phyloP scores from a whole-genome alignment of 2,888 invertebrate genomes.

The Leucophenga maculata region DNA sequence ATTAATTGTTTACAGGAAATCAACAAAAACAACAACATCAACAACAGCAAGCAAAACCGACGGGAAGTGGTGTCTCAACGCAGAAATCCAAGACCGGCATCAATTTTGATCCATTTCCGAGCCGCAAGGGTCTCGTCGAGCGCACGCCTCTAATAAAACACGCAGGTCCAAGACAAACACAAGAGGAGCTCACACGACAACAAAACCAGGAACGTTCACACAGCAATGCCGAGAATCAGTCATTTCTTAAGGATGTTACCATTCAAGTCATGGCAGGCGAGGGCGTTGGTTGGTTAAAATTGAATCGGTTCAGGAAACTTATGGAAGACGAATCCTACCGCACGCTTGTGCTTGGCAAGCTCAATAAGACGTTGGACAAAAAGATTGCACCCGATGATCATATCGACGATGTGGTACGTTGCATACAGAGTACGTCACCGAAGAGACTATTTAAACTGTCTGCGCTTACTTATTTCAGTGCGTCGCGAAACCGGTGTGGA shows the following conservation, averaged over 20 bases:
- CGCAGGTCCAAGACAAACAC: conserved; percentile 78
- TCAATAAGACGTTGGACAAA: conserved; percentile 93
- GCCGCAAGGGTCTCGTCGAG: conserved; percentile 88
- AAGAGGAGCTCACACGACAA: conserved; percentile 79
- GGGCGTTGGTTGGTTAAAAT: conserved; percentile 93
- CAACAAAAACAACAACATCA: conserved; percentile 58
- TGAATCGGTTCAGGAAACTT: conserved; percentile 91
- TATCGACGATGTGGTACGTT: conserved; percentile 95
- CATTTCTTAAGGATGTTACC: conserved; percentile 90
- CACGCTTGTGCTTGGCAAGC: conserved; percentile 93
- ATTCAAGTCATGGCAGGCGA: conserved; percentile 70
- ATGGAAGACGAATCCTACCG: conserved; percentile 99
- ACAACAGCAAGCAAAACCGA: conserved; percentile 50
- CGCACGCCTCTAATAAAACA: conserved; percentile 91
- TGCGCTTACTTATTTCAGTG: conserved; percentile 73
- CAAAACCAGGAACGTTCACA: conserved; percentile 81
- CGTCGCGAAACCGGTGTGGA: conserved; percentile 92
- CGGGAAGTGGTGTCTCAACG: conserved; percentile 28
- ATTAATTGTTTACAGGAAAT: conserved; percentile 46
- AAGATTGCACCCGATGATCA: conserved; percentile 96
- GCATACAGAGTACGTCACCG: neutral
- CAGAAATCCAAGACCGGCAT: conserved; percentile 72
- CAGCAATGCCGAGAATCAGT: conserved; percentile 91
- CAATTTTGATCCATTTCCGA: conserved; percentile 84
- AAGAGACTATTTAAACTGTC: neutral